Conservation (phyloP, 2,888 invertebrate species). For the Oxyscelio sp. region DNA sequence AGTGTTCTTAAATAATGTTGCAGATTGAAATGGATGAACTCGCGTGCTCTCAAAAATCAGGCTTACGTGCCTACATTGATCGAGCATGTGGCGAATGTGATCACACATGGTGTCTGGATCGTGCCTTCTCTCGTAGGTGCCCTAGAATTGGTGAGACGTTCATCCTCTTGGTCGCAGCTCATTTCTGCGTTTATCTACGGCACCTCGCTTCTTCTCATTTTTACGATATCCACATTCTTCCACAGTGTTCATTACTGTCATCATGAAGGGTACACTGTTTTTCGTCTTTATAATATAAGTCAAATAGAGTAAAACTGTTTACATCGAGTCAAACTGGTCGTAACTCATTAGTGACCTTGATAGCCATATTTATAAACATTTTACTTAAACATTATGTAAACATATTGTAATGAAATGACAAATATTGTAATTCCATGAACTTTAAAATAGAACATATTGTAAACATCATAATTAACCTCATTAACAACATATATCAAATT, state of each 20-base stretch:
- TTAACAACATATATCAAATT: no score
- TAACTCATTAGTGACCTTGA: no score
- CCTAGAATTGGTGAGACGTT: conserved; percentile 92
- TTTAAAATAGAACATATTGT: no score
- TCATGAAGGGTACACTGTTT: conserved; percentile 90
- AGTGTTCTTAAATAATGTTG: not conserved
- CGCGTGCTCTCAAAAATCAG: conserved; percentile 92
- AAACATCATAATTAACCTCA: no score
- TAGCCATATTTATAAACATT: no score
- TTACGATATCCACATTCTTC: conserved; percentile 96
- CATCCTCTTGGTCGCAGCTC: conserved; percentile 93
- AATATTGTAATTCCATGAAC: no score
- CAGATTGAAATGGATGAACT: conserved; percentile 94
- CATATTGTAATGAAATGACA: no score
- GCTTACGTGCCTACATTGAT: conserved; percentile 96
- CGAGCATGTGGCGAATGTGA: conserved; percentile 97
- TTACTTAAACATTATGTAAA: no score
- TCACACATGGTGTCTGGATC: conserved; percentile 97
- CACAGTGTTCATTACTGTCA: conserved; percentile 95
- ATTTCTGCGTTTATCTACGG: conserved; percentile 96
- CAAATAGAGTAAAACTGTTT: no score
- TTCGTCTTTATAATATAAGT: no score
- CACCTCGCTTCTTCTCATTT: conserved; percentile 94
- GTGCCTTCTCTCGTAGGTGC: conserved; percentile 95
- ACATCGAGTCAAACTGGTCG: no score